Percentiles rank a stretch among this genome's conserved stretches.
These are phyloP conservation scores for Lemur catta DNA, from an alignment of 2,797 vertebrate species.

Conservation along the genomic window DNA sequence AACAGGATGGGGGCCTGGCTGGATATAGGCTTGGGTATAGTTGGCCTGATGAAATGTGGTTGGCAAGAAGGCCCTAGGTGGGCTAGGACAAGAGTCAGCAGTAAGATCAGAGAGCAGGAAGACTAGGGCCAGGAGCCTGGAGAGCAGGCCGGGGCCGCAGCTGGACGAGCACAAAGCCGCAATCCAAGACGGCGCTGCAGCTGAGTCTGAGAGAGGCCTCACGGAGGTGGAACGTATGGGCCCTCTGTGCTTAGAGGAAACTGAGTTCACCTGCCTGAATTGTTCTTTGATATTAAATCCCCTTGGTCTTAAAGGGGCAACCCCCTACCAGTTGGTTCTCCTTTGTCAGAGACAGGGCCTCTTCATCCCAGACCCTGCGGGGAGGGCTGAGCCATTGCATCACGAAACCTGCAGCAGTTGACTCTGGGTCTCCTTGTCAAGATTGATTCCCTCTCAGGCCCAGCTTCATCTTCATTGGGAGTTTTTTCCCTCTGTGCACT, in stretches of 20 bases:
- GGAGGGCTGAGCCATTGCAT: background rate
- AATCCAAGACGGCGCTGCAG: background rate
- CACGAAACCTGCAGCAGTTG: rapidly evolving
- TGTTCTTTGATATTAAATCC: background rate
- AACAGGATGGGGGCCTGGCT: background rate
- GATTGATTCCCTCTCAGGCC: background rate
- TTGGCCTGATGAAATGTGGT: background rate
- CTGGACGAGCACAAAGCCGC: background rate
- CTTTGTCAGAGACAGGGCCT: background rate
- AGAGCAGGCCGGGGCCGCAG: background rate
- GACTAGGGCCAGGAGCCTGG: background rate
- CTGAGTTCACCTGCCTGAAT: background rate
- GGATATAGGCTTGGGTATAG: background rate
- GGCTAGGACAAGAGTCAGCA: background rate
- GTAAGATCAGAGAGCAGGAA: background rate
- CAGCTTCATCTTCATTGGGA: background rate
- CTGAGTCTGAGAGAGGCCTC: background rate
- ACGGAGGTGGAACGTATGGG: background rate
- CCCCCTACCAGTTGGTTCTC: background rate
- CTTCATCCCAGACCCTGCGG: background rate
- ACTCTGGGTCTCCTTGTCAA: background rate
- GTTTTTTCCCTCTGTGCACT: background rate
- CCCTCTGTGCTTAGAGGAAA: background rate
- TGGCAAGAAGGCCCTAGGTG: background rate
- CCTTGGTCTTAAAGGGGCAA: background rate